Evolutionary conservation across 2,113 vertebrate species (phyloP), one percentile per base, ranked within the genome.

Genomic region (Hemiscyllium ocellatum): DNA sequence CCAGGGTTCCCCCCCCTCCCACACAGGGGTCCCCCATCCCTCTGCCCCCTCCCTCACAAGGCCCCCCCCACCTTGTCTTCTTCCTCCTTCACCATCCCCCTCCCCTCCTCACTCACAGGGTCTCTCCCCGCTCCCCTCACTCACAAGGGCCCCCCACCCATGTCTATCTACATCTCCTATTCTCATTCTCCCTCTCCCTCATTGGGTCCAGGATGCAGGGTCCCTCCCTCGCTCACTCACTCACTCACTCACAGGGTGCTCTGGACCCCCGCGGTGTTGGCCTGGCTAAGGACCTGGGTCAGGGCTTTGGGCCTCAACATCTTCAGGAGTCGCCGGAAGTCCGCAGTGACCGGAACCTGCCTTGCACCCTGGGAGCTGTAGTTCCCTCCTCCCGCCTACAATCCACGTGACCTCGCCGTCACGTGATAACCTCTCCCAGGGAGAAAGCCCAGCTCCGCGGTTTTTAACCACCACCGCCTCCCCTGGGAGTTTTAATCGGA

Each of bases 221-320:
- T 47, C 76, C n/a, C 37, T 0, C 80, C 2, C 80, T 4, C 37
- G 0, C 37, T 3, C n/a, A 0, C 76, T 37, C 0, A 15, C 37
- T 37, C 19, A 37, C 15, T 42, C 42, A 98, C 99, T 99, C 97
- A 99, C 99, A 99, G 97, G 2, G 99, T 99, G 97, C 99, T 99
- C 96, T 99, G 99, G 93, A 99, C 99, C 70, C 99, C 99, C 96
- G 98, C 98, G 2, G 99, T 99, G 97, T 99, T 99, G 95, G 99
- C 99, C 95, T 99, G 99, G 97, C 99, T 99, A 69, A 99, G 98
- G 87, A 99, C 99, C 97, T 99, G 99, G 95, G 99, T 99, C 96
- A 99, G 96, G 76, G 99, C 99, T 96, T 99, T 99, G 56, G 99
- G 99, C 91, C 99, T 98, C 97, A 99, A 98, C 99, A 98, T 98